phyloP scores from a whole-genome alignment of 2,797 vertebrate species.

The Acanthurus leucopareius region DNA sequence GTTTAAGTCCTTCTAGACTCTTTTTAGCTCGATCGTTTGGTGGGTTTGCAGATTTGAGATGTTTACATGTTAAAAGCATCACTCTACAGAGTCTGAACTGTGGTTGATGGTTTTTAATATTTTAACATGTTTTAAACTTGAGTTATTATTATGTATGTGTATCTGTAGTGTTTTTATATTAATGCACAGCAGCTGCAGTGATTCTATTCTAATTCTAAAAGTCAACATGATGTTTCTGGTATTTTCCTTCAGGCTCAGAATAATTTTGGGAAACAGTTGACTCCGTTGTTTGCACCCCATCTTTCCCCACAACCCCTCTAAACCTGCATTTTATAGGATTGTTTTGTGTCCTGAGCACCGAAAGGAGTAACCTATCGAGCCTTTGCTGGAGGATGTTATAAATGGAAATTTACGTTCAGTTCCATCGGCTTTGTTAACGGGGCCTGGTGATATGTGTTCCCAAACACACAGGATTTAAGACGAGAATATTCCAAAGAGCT shows the following conservation, averaged over 20 bases:
- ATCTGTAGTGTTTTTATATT: background rate
- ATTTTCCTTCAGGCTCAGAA: constrained; percentile 43
- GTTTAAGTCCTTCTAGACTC: too few species aligned
- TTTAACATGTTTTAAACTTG: background rate
- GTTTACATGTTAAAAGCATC: background rate
- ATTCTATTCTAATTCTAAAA: constrained; percentile 22
- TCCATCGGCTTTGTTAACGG: constrained; percentile 92
- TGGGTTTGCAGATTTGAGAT: too few species aligned
- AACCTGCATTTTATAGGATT: constrained; percentile 59
- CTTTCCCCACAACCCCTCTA: constrained; percentile 20
- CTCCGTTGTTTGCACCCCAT: constrained; percentile 31
- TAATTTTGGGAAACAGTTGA: constrained; percentile 37
- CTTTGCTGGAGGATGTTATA: constrained; percentile 99
- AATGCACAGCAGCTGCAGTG: background rate
- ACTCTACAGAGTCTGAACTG: background rate
- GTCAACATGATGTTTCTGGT: constrained; percentile 23
- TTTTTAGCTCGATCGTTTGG: too few species aligned
- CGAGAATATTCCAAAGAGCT: constrained; percentile 72
- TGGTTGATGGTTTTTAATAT: background rate
- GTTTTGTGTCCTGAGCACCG: constrained; percentile 87
- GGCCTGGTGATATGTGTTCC: constrained; percentile 92
- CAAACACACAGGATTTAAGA: constrained; percentile 82
- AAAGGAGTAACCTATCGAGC: constrained; percentile 98
- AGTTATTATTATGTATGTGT: background rate
- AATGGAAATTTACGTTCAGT: constrained; percentile 95